phyloP scores from a whole-genome alignment of 2,113 vertebrate genomes.

The Pomatorhinus ruficollis region DNA sequence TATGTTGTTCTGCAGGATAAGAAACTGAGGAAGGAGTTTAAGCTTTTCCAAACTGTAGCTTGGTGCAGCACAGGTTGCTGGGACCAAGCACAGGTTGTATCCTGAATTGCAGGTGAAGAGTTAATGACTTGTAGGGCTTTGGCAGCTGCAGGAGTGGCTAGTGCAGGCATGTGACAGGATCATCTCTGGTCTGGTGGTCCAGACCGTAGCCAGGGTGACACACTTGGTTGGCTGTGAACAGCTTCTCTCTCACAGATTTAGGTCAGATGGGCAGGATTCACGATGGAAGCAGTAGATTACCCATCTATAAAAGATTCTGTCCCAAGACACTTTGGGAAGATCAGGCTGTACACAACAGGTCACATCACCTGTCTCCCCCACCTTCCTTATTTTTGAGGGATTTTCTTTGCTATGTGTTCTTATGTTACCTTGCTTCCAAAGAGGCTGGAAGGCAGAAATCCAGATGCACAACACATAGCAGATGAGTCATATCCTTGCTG shows the following conservation, averaged over 20 bases:
- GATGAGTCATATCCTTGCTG: neutral
- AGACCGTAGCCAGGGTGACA: neutral
- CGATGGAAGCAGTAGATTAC: neutral
- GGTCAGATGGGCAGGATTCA: neutral
- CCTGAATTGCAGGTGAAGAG: neutral
- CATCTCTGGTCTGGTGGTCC: neutral
- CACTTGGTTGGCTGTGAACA: neutral
- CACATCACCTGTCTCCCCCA: neutral
- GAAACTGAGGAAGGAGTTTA: neutral
- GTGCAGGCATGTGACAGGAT: neutral
- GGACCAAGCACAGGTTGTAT: neutral
- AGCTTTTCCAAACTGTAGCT: neutral
- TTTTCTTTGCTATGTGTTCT: neutral
- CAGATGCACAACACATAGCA: fast-evolving
- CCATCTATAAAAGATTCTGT: neutral
- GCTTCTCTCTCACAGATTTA: neutral
- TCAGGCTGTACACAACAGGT: neutral
- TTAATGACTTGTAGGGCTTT: neutral
- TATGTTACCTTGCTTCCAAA: neutral
- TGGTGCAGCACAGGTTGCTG: neutral
- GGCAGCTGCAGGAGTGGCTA: neutral
- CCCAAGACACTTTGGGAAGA: neutral
- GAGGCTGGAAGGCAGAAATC: neutral
- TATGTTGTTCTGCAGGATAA: neutral
- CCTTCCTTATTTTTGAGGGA: neutral